Conservation (phyloP, 2,113 vertebrate genomes). For the Sebastes fasciatus region DNA sequence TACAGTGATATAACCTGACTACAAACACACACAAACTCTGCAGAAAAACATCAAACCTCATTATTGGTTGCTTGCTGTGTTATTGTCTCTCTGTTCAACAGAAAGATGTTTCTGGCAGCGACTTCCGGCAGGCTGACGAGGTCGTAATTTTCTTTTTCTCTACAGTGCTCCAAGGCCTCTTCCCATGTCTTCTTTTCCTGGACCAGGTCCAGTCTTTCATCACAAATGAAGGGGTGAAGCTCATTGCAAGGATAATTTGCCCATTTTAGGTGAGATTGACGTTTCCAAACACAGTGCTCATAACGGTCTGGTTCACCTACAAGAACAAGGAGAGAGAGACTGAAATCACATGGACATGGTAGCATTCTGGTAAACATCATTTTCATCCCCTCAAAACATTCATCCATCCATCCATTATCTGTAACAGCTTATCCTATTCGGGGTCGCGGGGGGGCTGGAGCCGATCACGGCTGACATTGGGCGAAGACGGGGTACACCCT, state of each 20-base stretch:
- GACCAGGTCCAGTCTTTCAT: not conserved
- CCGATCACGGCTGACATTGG: no score
- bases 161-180: conserved; percentile 5
- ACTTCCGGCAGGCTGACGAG: not conserved
- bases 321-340: not conserved
- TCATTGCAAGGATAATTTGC: fast-evolving
- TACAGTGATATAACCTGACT: not conserved
- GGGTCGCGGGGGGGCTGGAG: no score
- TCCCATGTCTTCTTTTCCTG: conserved; percentile 18
- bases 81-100: not conserved
- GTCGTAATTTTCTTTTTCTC: fast-evolving
- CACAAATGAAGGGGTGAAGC: fast-evolving
- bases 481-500: no score
- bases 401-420: no score
- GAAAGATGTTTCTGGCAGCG: fast-evolving
- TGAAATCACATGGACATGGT: not conserved
- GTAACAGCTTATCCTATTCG: no score
- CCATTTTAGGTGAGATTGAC: not conserved
- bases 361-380: not conserved
- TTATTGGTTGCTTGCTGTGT: fast-evolving
- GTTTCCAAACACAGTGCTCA: not conserved
- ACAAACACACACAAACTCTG: not conserved
- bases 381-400: not conserved
- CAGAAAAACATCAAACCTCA: conserved; percentile 4
- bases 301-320: not conserved